Evolutionary conservation across 2,113 vertebrate genomes (phyloP), one percentile per base, ranked within the genome.

Genomic region (Microtus ochrogaster): DNA sequence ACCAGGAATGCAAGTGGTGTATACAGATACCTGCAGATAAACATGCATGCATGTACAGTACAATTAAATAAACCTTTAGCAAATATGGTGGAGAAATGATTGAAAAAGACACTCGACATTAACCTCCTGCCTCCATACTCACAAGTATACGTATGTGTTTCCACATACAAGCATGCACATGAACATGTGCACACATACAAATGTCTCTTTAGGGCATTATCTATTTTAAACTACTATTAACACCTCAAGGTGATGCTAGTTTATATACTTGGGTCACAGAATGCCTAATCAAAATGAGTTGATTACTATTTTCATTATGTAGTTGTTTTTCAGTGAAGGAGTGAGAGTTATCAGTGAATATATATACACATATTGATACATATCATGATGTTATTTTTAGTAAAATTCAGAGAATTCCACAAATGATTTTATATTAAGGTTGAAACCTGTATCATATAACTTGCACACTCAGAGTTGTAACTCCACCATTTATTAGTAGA

Each of bases 361-460:
- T 68, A 91, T 66, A 33, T 33, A 30, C 0, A 49, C 49, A 33
- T 78, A 49, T 78, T 49, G 24, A 44, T 58, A 76, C 2, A 78
- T 78, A 49, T 78, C 16, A 78, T 52, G 13, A 39, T 97, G 86
- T 61, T 49, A 70, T 21, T 90, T 90, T 90, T 90, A 92, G n/a
- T 92, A 90, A 97, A 93, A 90, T 90, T 95, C 14, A 90, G 41
- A 90, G n/a, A 96, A 92, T 94, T 88, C 8, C 72, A 72, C 41
- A 92, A 44, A 36, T 92, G 72, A 74, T 88, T 91, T 73, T 76
- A 79, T 81, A 77, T 94, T 96, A 88, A 36, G 68, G 28, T 88
- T 96, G 65, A 96, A 92, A 77, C 92, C 77, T 41, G 22, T 12
- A 76, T 97, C 36, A 36, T 95, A 5, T 93, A 85, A 78, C 2